Conservation (phyloP, 2,888 invertebrate species). For the Drosophila barbarae region DNA sequence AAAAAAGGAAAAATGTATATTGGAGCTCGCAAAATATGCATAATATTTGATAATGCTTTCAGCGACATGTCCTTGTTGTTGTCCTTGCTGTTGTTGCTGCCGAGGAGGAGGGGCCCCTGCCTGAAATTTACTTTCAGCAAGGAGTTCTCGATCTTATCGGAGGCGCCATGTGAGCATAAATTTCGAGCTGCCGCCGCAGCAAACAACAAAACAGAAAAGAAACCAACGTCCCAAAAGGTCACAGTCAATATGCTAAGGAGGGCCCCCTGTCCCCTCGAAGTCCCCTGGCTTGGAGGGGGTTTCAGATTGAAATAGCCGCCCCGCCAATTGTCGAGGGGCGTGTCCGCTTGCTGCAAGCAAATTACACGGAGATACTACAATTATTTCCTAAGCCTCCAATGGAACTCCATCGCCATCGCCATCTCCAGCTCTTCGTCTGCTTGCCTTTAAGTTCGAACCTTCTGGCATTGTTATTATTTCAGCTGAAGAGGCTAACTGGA, state of each 20-base stretch:
- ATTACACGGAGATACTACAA: slow-evolving; percentile 71
- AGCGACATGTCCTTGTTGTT: slow-evolving; percentile 62
- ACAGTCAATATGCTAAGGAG: slow-evolving; percentile 50
- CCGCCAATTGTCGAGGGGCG: slow-evolving; percentile 51
- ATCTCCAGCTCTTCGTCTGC: background rate
- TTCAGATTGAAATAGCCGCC: slow-evolving; percentile 48
- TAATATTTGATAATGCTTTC: slow-evolving; percentile 75
- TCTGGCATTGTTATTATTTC: slow-evolving; percentile 43
- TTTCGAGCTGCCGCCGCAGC: slow-evolving; percentile 45
- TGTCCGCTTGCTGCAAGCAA: slow-evolving; percentile 61
- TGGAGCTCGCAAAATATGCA: slow-evolving; percentile 69
- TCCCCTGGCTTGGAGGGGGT: background rate
- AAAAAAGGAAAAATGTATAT: slow-evolving; percentile 42
- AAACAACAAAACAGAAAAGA: slow-evolving; percentile 20
- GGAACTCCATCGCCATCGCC: background rate
- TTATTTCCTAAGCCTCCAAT: slow-evolving; percentile 58
- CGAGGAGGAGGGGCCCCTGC: slow-evolving; percentile 18
- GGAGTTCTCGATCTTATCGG: slow-evolving; percentile 64
- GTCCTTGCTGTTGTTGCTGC: slow-evolving; percentile 35
- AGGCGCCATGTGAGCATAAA: slow-evolving; percentile 73
- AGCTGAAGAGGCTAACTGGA: slow-evolving; percentile 42
- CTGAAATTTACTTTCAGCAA: slow-evolving; percentile 48
- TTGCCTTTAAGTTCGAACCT: slow-evolving; percentile 2
- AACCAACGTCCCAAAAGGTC: slow-evolving; percentile 53
- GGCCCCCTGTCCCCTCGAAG: slow-evolving; percentile 1